Percentiles rank a stretch among this genome's conserved stretches.
Conservation (phyloP, 2,888 invertebrate species). For the Listrodromus nycthemerus region DNA sequence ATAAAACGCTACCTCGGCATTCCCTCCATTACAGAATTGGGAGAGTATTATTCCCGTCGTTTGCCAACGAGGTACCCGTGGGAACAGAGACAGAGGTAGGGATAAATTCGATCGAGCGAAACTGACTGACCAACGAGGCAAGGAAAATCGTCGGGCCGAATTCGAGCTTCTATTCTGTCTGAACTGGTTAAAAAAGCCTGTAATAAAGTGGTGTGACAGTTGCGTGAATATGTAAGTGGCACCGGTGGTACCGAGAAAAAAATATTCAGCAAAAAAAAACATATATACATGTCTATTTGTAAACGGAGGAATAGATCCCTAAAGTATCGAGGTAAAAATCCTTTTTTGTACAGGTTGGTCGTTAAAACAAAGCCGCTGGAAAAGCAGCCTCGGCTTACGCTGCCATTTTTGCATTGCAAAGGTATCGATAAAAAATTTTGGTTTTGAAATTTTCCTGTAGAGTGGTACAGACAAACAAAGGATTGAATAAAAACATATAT, state of each 20-base stretch:
- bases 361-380: neutral
- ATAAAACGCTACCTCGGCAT: constrained; percentile 7
- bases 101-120: constrained; percentile 29
- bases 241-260: constrained; percentile 4
- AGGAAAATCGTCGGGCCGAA: constrained; percentile 41
- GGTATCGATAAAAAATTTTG: neutral
- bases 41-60: constrained; percentile 39
- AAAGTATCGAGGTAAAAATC: neutral
- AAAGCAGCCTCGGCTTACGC: neutral
- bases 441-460: no score
- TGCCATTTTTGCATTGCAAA: neutral
- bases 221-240: constrained; percentile 20
- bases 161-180: constrained; percentile 49
- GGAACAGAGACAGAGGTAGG: constrained; percentile 1
- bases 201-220: constrained; percentile 37
- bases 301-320: neutral
- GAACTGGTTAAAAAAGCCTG: constrained; percentile 48
- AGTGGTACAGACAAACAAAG: constrained; percentile 4
- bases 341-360: neutral
- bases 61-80: constrained; percentile 13
- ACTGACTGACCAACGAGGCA: constrained; percentile 54
- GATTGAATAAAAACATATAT: neutral
- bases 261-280: neutral
- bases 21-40: neutral
- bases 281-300: neutral